Conservation (phyloP, 2,797 vertebrate species). For the Thaleichthys pacificus region DNA sequence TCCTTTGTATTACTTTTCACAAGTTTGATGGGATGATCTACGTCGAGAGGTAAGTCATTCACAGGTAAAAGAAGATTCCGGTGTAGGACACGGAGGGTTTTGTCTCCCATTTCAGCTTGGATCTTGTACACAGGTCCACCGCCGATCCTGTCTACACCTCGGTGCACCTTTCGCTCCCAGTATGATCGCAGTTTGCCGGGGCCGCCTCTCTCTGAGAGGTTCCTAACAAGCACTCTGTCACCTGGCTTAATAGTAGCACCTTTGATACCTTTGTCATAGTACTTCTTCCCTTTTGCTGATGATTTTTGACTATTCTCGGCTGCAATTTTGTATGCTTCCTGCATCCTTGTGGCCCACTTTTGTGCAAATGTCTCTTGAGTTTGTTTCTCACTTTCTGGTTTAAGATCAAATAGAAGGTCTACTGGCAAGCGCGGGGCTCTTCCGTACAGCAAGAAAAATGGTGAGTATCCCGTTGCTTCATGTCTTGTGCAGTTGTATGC, state of each 20-base stretch:
- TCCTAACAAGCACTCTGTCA: conserved; percentile 19
- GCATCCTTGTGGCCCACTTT: conserved; percentile 14
- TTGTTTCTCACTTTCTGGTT: not conserved
- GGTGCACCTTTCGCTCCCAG: conserved; percentile 18
- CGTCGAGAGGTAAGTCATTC: not conserved
- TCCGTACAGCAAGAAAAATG: conserved; percentile 19
- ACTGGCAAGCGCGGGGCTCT: conserved; percentile 15
- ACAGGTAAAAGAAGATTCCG: not conserved
- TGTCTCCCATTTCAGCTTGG: conserved; percentile 6
- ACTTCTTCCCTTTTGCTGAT: conserved; percentile 14
- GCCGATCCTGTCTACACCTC: conserved; percentile 8
- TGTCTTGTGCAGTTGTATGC: conserved; percentile 20
- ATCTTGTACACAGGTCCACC: conserved; percentile 19
- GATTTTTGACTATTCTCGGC: conserved; percentile 14
- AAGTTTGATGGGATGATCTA: too few relatives aligned
- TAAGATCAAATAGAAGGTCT: conserved; percentile 8
- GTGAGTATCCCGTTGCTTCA: not conserved
- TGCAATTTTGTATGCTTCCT: conserved; percentile 18
- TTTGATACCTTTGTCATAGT: conserved; percentile 8
- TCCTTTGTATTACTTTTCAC: too few relatives aligned
- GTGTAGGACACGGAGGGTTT: not conserved
- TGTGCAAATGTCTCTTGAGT: not conserved
- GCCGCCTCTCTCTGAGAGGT: conserved; percentile 23
- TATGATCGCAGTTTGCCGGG: conserved; percentile 22
- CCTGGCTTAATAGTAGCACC: conserved; percentile 8